Evolutionary conservation across 2,888 invertebrate genomes (phyloP).

Genomic region (Drosophila quasianomalipes): DNA sequence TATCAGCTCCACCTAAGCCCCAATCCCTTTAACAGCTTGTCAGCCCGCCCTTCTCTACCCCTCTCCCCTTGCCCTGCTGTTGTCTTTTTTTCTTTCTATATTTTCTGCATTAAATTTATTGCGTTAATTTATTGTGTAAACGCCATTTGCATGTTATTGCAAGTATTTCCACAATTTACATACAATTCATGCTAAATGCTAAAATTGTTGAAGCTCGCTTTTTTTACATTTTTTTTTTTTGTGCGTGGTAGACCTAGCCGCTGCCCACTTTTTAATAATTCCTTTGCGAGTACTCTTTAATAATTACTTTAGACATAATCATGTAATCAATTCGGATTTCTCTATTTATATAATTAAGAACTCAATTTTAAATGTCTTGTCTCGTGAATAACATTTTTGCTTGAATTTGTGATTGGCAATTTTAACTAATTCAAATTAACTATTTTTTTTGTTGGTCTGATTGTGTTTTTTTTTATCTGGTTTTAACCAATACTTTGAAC

Average conservation of each 20-base stretch:
- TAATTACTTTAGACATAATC: not conserved
- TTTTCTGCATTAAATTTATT: conserved; percentile 73
- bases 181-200: conserved; percentile 1
- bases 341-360: not conserved
- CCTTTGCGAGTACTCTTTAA: not conserved
- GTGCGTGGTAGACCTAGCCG: not conserved
- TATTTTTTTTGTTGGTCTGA: not conserved
- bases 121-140: conserved; percentile 82
- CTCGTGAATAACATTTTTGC: not conserved
- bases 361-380: not conserved
- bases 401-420: not conserved
- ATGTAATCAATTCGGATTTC: not conserved
- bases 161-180: conserved; percentile 61
- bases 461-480: not conserved
- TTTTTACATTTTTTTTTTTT: not conserved
- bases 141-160: conserved; percentile 70
- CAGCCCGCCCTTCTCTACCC: not conserved
- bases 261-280: not conserved
- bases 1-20: not conserved
- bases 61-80: not conserved
- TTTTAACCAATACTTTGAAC: too few species aligned
- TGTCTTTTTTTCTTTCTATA: conserved; percentile 25
- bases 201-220: not conserved
- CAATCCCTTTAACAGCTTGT: not conserved
- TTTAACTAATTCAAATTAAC: not conserved